Evolutionary conservation across 2,888 invertebrate species (phyloP).

Genomic region (Dascillus cervinus): DNA sequence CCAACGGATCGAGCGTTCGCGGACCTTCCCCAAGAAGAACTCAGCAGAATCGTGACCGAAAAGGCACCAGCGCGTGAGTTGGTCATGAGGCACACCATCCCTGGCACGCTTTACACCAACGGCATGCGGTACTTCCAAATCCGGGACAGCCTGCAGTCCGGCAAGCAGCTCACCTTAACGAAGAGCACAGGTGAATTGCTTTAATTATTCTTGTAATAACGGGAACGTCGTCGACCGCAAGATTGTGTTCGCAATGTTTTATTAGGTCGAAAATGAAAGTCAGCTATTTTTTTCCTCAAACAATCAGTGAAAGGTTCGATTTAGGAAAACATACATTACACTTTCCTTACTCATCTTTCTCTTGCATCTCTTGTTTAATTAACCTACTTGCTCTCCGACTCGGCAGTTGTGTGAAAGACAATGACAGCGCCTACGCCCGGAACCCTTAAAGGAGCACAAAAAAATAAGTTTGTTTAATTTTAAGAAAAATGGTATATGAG

Average conservation of each 20-base stretch:
- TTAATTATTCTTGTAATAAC: conserved; percentile 3
- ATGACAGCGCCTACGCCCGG: too few species aligned
- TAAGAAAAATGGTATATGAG: too few species aligned
- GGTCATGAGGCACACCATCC: conserved; percentile 66
- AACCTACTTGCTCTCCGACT: conserved; percentile 8
- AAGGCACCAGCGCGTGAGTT: conserved; percentile 62
- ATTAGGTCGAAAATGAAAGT: conserved; percentile 14
- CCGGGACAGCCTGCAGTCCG: conserved; percentile 67
- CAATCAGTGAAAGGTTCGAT: conserved; percentile 16
- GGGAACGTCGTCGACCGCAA: conserved; percentile 1
- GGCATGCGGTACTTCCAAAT: conserved; percentile 85
- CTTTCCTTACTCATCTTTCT: conserved; percentile 16
- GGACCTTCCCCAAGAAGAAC: conserved; percentile 53
- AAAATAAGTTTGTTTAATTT: too few species aligned
- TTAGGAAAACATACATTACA: conserved; percentile 10
- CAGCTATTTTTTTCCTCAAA: too few species aligned
- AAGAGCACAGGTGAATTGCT: conserved; percentile 61
- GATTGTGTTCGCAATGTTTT: too few species aligned
- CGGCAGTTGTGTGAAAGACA: too few species aligned
- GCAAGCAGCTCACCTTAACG: conserved; percentile 69
- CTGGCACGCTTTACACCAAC: conserved; percentile 74
- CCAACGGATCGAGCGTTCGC: conserved; percentile 77
- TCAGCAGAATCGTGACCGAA: conserved; percentile 54
- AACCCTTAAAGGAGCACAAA: too few species aligned
- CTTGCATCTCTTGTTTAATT: conserved; percentile 12